A percentile compares a stretch with the other conserved stretches of the same genome.
phyloP scores from a whole-genome alignment of 1,140 invertebrate genomes.

The Araneus ventricosus region DNA sequence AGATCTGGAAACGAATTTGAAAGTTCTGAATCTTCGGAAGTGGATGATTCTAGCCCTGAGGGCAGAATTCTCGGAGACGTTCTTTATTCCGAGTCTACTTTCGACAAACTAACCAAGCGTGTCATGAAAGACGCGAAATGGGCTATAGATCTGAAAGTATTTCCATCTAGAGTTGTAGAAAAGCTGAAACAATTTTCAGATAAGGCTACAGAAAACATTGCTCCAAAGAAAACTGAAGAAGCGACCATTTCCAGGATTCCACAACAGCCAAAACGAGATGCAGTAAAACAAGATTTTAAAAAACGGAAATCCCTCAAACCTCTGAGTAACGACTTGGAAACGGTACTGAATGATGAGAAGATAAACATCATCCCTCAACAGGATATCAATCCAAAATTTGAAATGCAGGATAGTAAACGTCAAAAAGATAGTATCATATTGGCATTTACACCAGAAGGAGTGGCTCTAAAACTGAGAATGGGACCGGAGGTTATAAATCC shows the following conservation, averaged over 20 bases:
- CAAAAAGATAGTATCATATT: slow-evolving; percentile 8
- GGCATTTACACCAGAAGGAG: slow-evolving; percentile 56
- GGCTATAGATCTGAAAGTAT: background rate
- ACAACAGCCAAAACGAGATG: background rate
- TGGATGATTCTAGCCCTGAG: background rate
- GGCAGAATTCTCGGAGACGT: slow-evolving; percentile 49
- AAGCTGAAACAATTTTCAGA: background rate
- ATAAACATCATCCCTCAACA: background rate
- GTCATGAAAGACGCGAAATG: slow-evolving; percentile 12
- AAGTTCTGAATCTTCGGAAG: background rate
- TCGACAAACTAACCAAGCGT: slow-evolving; percentile 20
- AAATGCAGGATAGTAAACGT: background rate
- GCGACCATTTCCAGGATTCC: background rate
- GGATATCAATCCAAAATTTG: background rate
- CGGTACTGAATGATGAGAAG: too few relatives aligned
- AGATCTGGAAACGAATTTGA: background rate
- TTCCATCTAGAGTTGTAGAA: background rate
- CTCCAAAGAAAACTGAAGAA: background rate
- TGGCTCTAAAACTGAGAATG: slow-evolving; percentile 41
- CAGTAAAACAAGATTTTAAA: background rate
- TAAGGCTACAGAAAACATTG: background rate
- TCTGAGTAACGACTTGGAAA: background rate
- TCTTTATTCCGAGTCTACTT: slow-evolving; percentile 44
- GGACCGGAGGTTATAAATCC: slow-evolving; percentile 3
- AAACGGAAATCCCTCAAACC: background rate